Conservation (phyloP, 2,888 invertebrate genomes). For the Nyleta sp. region DNA sequence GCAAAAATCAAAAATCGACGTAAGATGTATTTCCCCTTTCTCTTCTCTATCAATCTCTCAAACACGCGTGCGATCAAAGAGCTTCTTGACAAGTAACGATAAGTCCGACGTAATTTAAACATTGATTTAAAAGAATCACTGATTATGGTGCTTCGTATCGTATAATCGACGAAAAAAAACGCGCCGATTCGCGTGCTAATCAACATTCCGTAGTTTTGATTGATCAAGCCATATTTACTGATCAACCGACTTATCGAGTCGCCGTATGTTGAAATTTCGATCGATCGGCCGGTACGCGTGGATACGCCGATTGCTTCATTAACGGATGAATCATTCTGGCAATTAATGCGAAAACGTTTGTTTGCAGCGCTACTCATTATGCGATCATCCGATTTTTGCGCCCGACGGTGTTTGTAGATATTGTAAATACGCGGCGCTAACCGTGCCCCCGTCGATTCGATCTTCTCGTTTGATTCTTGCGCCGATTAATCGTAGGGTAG, state of each 20-base stretch:
- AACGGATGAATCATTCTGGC: slow-evolving; percentile 9
- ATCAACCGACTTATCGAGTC: too few species aligned
- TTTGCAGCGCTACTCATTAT: background rate
- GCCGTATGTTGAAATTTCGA: slow-evolving; percentile 7
- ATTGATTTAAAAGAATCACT: slow-evolving; percentile 3
- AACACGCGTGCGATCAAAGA: too few species aligned
- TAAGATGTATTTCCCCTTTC: too few species aligned
- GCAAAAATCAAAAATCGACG: too few species aligned
- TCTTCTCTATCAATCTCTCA: too few species aligned
- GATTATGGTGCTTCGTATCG: slow-evolving; percentile 18
- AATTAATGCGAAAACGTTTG: background rate
- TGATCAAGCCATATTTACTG: background rate
- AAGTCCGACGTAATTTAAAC: background rate
- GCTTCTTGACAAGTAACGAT: too few species aligned
- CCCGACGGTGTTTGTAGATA: slow-evolving; percentile 20
- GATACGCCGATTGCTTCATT: slow-evolving; percentile 14
- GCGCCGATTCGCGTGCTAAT: background rate
- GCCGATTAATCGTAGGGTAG: too few species aligned
- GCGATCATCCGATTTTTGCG: background rate
- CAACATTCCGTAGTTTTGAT: background rate
- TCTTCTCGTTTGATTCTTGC: too few species aligned
- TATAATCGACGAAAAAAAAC: background rate
- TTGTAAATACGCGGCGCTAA: slow-evolving; percentile 34
- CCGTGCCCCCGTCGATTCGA: too few species aligned
- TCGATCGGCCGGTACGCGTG: background rate